Evolutionary conservation across 2,113 vertebrate species (phyloP).

Genomic region (Rhadina sibilatrix): DNA sequence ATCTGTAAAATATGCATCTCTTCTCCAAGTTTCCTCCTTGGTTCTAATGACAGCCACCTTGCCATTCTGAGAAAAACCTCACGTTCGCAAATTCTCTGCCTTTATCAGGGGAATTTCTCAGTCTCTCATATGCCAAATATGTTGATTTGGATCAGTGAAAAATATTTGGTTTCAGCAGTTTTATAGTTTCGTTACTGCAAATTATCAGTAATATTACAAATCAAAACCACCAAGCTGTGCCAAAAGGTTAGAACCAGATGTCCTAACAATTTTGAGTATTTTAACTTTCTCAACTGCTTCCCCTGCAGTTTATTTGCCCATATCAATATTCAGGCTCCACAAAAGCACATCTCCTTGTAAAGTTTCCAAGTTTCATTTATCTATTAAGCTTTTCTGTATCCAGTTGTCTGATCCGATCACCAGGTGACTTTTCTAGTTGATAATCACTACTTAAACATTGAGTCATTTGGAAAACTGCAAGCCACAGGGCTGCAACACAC

Average conservation of each 20-base stretch:
- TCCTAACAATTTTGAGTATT: background rate
- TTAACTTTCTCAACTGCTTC: background rate
- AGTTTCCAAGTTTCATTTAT: background rate
- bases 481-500: background rate
- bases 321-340: background rate
- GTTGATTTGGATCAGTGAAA: background rate
- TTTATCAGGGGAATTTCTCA: background rate
- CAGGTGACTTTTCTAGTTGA: background rate
- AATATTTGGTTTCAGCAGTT: background rate
- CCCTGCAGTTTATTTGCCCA: background rate
- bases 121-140: background rate
- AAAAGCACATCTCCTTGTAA: background rate
- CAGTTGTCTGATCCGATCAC: background rate
- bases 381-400: background rate
- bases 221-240: background rate
- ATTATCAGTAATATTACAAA: slow-evolving; percentile 3
- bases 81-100: background rate
- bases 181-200: background rate
- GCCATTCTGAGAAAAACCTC: background rate
- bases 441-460: background rate
- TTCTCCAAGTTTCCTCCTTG: background rate
- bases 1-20: background rate
- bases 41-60: background rate
- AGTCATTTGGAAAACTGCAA: background rate
- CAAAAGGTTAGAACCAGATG: slow-evolving; percentile 33